Percentiles rank a stretch among this genome's conserved stretches.
Conservation (phyloP, 2,113 vertebrate species). For the Propithecus coquereli region DNA sequence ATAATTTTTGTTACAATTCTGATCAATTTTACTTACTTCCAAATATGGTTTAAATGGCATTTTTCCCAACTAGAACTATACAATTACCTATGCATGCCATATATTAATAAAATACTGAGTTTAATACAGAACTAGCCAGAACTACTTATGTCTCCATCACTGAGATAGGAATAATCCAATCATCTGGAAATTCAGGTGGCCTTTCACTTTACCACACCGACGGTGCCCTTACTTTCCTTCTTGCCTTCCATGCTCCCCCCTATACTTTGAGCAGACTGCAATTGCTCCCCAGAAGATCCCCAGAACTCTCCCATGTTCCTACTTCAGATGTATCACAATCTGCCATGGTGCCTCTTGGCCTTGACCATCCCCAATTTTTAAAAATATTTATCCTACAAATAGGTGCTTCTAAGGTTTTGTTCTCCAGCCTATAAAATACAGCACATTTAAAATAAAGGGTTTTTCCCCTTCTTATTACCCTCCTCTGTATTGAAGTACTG, state of each 20-base stretch:
- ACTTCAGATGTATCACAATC: not conserved
- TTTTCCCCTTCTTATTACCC: not conserved
- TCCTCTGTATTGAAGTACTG: not conserved
- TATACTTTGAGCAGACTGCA: not conserved
- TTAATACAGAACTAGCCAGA: not conserved
- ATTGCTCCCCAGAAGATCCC: not conserved
- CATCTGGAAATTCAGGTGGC: not conserved
- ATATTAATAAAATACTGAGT: not conserved
- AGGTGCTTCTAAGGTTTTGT: not conserved
- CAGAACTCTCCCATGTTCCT: not conserved
- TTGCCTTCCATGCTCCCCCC: not conserved
- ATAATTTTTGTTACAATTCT: not conserved
- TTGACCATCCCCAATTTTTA: not conserved
- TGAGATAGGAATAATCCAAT: not conserved
- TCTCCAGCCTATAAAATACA: not conserved
- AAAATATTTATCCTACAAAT: not conserved
- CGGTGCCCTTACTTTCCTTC: not conserved
- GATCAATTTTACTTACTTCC: slow-evolving; percentile 7
- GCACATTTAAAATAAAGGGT: slow-evolving; percentile 2
- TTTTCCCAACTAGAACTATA: not conserved
- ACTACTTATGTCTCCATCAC: not conserved
- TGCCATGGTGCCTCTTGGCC: not conserved
- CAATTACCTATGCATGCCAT: not conserved
- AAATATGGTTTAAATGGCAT: slow-evolving; percentile 2
- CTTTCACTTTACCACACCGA: not conserved